Evolutionary conservation across 2,113 vertebrate species (phyloP).

Genomic region (Steatornis caripensis): DNA sequence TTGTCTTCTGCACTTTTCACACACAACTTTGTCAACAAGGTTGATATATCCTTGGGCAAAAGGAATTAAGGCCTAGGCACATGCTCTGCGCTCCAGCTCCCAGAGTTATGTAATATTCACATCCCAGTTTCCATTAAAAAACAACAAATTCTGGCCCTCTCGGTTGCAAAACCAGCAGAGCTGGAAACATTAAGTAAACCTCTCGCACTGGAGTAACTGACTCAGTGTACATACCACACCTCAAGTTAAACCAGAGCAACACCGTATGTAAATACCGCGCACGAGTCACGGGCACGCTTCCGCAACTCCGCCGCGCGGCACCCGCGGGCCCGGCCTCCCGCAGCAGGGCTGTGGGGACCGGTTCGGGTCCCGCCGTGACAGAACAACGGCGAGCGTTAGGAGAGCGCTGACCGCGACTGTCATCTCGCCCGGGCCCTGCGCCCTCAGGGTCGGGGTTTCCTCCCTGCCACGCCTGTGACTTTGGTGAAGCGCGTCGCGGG

Average conservation of each 20-base stretch:
- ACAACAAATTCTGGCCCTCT: not conserved
- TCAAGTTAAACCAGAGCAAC: not conserved
- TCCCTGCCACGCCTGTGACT: not conserved
- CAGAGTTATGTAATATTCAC: not conserved
- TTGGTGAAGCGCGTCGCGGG: not conserved
- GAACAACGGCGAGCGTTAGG: not conserved
- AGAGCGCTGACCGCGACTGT: too few relatives aligned
- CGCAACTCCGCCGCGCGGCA: fast-evolving
- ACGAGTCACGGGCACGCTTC: not conserved
- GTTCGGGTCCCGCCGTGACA: not conserved
- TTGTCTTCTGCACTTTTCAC: not conserved
- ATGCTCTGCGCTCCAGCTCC: not conserved
- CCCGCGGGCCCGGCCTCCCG: not conserved
- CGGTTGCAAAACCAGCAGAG: slow-evolving; percentile 19
- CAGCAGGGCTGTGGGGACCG: not conserved
- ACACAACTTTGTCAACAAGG: not conserved
- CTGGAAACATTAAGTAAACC: not conserved
- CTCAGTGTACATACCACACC: not conserved
- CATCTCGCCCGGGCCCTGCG: not conserved
- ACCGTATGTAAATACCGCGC: fast-evolving
- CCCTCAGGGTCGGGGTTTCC: not conserved
- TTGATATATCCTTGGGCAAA: not conserved
- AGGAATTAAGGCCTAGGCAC: not conserved
- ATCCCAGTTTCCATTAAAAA: not conserved
- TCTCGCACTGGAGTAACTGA: not conserved